Base-by-base conservation (phyloP, 2,888 invertebrate genomes). In the Melikaiella ostensackeni region DNA sequence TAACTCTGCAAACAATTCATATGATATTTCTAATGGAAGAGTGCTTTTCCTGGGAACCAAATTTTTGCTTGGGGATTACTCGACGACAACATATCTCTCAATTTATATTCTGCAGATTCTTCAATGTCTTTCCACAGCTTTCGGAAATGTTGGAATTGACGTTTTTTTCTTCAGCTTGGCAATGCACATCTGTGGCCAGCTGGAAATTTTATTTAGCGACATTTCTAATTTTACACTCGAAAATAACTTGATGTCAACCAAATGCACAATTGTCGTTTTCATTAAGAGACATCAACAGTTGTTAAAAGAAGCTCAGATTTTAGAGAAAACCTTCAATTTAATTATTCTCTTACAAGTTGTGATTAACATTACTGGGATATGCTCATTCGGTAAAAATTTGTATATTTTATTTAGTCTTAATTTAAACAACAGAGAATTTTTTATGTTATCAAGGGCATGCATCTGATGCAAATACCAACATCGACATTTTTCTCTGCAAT, bases 101-200 rank as follows among this genome's bases (percentile, higher is more conserved):
- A 19, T 66, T 46, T 66, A 42, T 30, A 16, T 66, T 27, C 7
- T 46, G 8, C 66, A 66, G 9, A 7, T 11, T 27, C 1, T 46
- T 66, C 66, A 66, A 46, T 46, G 24, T 5, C 1, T 46, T 50
- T 13, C 76, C 0, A 75, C 73, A 0, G 79, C 57, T 0, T 78
- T 81, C 11, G 82, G 84, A 19, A 83, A 84, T 30, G 77, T 85
- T 19, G 88, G 88, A 19, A 85, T 85, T 42, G 88, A 90, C 64
- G 84, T 88, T 16, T 85, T 90, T 73, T 84, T 91, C 57, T 88
- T 90, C 59, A 84, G 85, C 19, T 75, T 89, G 8, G 78, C 86
- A 4, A 88, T 90, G 86, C 89, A 91, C 33, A 75, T 91, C 4
- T 90, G 91, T 74, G 90, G 88, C 6, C 91, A 91, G 55, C 84